Evolutionary conservation across 2,888 invertebrate genomes (phyloP).

Genomic region (Drosophila eohydei): DNA sequence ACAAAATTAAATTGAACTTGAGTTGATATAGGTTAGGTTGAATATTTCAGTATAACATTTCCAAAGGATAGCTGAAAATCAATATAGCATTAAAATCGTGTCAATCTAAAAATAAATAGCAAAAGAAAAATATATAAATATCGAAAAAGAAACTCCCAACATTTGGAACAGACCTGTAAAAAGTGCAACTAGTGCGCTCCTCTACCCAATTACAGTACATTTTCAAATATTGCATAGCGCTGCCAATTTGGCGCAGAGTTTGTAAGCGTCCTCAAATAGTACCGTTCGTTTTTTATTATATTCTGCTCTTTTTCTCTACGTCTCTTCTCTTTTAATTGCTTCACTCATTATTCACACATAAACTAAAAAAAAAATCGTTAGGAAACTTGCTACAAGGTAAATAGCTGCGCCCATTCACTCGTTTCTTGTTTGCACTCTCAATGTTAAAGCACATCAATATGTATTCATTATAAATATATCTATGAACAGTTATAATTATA

Average conservation of each 20-base stretch:
- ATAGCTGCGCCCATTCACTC: slow-evolving; percentile 59
- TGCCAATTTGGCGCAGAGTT: slow-evolving; percentile 34
- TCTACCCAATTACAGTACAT: slow-evolving; percentile 17
- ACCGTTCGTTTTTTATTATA: slow-evolving; percentile 32
- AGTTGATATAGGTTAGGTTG: neutral
- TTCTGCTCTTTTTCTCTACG: slow-evolving; percentile 60
- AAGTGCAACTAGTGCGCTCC: slow-evolving; percentile 37
- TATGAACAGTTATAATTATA: neutral
- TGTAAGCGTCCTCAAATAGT: slow-evolving; percentile 45
- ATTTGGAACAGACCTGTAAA: slow-evolving; percentile 33
- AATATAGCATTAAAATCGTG: neutral
- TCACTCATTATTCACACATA: slow-evolving; percentile 45
- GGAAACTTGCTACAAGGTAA: slow-evolving; percentile 88
- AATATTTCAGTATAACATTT: neutral
- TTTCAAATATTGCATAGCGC: slow-evolving; percentile 36
- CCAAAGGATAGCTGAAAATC: neutral
- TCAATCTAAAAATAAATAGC: neutral
- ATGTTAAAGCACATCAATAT: slow-evolving; percentile 36
- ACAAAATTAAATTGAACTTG: neutral
- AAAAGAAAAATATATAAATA: neutral
- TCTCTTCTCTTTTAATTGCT: slow-evolving; percentile 69
- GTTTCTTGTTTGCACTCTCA: slow-evolving; percentile 43
- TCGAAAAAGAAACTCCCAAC: neutral
- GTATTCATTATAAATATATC: slow-evolving; percentile 14
- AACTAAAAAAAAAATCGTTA: slow-evolving; percentile 71